A percentile compares a stretch with the other conserved stretches of the same genome.
These are phyloP conservation scores for Terrapene triunguis DNA, from an alignment of 2,113 vertebrate species.

Conservation along the genomic window DNA sequence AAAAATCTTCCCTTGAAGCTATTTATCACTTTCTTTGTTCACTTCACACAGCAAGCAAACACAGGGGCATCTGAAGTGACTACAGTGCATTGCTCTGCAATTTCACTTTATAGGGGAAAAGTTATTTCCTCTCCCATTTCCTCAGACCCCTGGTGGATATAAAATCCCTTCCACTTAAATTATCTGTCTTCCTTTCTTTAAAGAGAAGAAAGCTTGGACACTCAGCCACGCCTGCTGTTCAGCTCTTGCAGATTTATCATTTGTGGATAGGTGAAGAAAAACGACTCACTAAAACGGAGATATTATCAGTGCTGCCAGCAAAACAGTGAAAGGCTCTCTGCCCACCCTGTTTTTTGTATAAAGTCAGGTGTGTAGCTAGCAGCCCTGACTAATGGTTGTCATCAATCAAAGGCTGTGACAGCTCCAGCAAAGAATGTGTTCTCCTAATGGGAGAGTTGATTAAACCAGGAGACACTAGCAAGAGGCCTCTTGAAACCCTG, in stretches of 20 bases:
- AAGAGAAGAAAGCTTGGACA: constrained; percentile 14
- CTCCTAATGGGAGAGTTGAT: constrained; percentile 50
- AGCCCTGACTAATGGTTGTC: constrained; percentile 68
- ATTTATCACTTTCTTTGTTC: neutral
- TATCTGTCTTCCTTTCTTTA: constrained; percentile 57
- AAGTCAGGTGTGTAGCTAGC: constrained; percentile 65
- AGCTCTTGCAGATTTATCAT: constrained; percentile 49
- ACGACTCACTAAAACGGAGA: constrained; percentile 58
- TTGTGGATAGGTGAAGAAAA: constrained; percentile 71
- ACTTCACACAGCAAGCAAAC: neutral
- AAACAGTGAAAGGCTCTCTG: constrained; percentile 24
- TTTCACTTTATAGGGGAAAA: constrained; percentile 4
- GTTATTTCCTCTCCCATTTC: constrained; percentile 1
- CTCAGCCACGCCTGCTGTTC: constrained; percentile 38
- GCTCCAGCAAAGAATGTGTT: constrained; percentile 46
- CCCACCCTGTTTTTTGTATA: neutral
- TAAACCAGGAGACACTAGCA: constrained; percentile 20
- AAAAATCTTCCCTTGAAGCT: constrained; percentile 2
- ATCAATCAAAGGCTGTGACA: constrained; percentile 64
- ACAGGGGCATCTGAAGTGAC: neutral
- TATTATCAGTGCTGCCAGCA: constrained; percentile 64
- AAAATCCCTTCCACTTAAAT: constrained; percentile 45
- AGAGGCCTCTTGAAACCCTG: constrained; percentile 42
- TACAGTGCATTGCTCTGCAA: neutral
- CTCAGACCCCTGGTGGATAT: neutral